phyloP scores from a whole-genome alignment of 2,888 invertebrate species.

The Cryptus armator region DNA sequence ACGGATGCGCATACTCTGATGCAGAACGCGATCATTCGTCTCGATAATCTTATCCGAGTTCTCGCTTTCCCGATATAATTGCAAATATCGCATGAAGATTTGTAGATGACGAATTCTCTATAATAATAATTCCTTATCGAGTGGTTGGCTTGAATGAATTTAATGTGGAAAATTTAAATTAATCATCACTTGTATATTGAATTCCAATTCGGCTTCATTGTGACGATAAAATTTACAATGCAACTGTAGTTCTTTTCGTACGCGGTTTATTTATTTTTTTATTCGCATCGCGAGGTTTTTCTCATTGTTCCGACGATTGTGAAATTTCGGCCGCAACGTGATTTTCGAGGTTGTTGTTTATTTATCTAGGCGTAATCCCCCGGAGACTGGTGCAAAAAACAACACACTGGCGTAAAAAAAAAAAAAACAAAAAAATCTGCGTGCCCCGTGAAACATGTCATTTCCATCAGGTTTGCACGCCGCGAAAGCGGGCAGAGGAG shows the following conservation, averaged over 20 bases:
- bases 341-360: not conserved
- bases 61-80: conserved; percentile 25
- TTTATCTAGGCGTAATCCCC: not conserved
- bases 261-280: not conserved
- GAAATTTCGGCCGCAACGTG: not conserved
- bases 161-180: not conserved
- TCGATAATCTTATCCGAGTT: not conserved
- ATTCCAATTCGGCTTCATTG: not conserved
- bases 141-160: not conserved
- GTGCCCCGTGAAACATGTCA: conserved; percentile 64
- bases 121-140: not conserved
- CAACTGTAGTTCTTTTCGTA: not conserved
- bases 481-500: conserved; percentile 10
- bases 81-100: not conserved
- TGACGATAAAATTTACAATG: not conserved
- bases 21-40: not conserved
- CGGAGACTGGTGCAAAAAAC: conserved; percentile 9
- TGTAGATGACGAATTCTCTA: not conserved
- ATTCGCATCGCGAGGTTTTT: not conserved
- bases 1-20: not conserved
- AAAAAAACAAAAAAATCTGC: conserved; percentile 43
- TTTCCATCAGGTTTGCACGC: conserved; percentile 53
- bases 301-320: not conserved
- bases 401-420: conserved; percentile 26
- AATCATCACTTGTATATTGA: not conserved